Percentiles rank a stretch among this genome's conserved stretches.
These are phyloP conservation scores for Mythimna loreyi DNA, from an alignment of 2,888 invertebrate genomes.

Conservation along the genomic window DNA sequence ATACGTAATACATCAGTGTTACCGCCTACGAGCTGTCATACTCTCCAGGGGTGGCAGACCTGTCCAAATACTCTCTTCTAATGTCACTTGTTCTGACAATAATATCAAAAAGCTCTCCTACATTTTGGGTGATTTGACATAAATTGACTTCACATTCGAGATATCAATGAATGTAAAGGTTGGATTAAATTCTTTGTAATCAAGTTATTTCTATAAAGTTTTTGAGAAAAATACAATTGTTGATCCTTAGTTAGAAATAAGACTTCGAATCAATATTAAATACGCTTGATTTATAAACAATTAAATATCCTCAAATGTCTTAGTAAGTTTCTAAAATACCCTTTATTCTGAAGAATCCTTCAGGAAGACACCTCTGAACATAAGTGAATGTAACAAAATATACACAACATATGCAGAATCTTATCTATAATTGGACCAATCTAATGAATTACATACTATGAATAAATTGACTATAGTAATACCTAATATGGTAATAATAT, in stretches of 20 bases:
- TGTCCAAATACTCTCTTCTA: slow-evolving; percentile 10
- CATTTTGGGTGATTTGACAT: slow-evolving; percentile 11
- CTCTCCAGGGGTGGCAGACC: neutral
- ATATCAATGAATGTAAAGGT: slow-evolving; percentile 7
- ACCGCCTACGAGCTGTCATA: slow-evolving; percentile 10
- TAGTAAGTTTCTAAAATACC: neutral
- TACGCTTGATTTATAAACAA: neutral
- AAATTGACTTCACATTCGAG: slow-evolving; percentile 12
- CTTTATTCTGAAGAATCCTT: neutral
- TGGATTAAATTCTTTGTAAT: neutral
- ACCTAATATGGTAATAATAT: slow-evolving; percentile 57
- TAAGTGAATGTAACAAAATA: neutral
- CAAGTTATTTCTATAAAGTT: neutral
- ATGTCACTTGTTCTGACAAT: slow-evolving; percentile 7
- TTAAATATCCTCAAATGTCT: neutral
- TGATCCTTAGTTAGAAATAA: neutral
- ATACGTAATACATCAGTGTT: slow-evolving; percentile 10
- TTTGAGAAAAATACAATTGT: neutral
- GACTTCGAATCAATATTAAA: too few relatives aligned
- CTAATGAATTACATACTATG: slow-evolving; percentile 27
- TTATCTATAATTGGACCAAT: slow-evolving; percentile 12
- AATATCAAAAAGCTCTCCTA: slow-evolving; percentile 7
- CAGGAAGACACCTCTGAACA: neutral
- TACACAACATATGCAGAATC: neutral
- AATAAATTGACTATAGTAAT: slow-evolving; percentile 31